Conservation (phyloP, 1,140 invertebrate species). For the Tetramorium alpestre region DNA sequence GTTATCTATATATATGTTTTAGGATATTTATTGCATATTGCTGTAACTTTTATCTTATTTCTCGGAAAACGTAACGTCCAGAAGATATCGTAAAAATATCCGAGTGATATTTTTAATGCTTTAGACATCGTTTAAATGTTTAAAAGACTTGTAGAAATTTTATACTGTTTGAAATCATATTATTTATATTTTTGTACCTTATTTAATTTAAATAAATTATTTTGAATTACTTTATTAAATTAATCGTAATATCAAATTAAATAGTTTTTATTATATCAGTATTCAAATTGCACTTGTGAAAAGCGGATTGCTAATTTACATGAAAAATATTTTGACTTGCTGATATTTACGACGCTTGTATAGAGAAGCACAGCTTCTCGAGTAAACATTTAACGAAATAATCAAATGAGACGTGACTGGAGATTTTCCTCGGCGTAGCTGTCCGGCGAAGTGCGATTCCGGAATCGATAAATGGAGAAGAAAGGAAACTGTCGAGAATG, state of each 20-base stretch:
- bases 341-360: background rate
- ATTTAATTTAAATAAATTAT: constrained; percentile 12
- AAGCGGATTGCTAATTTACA: background rate
- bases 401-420: background rate
- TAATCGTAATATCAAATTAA: background rate
- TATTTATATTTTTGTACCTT: background rate
- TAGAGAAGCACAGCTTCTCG: background rate
- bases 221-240: constrained; percentile 1
- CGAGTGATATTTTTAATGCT: background rate
- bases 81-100: background rate
- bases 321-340: background rate
- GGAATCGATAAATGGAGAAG: background rate
- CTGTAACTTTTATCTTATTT: constrained; percentile 7
- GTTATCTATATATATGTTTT: background rate
- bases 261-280: constrained; percentile 3
- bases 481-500: background rate
- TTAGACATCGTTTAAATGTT: background rate
- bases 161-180: background rate
- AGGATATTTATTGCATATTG: constrained; percentile 1
- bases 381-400: constrained; percentile 26
- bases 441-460: constrained; percentile 1
- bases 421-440: background rate
- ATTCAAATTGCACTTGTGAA: background rate
- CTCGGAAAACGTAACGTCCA: background rate
- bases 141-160: background rate